phyloP scores from a whole-genome alignment of 2,113 vertebrate genomes.

The Aptenodytes patagonicus region DNA sequence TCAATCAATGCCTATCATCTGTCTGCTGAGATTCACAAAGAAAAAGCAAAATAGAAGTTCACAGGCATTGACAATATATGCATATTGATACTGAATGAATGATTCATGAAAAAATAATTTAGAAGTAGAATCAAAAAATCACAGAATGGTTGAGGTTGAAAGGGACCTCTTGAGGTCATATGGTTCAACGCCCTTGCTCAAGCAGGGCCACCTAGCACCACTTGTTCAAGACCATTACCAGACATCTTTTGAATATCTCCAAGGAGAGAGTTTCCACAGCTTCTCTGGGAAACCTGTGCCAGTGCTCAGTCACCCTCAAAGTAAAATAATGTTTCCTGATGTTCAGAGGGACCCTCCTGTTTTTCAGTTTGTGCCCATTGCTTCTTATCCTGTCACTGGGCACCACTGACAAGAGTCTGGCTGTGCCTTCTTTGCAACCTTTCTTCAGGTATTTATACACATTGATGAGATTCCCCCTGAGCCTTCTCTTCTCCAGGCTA shows the following conservation, averaged over 20 bases:
- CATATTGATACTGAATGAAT: not conserved
- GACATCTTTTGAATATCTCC: not conserved
- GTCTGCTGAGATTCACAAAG: not conserved
- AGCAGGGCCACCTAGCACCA: not conserved
- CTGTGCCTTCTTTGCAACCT: not conserved
- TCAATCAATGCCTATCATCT: not conserved
- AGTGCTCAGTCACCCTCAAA: not conserved
- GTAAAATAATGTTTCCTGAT: not conserved
- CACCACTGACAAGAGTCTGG: not conserved
- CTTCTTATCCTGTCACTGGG: not conserved
- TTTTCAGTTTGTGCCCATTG: not conserved
- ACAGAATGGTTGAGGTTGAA: not conserved
- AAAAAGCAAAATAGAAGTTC: not conserved
- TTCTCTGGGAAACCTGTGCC: not conserved
- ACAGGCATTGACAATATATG: not conserved
- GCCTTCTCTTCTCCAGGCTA: not conserved
- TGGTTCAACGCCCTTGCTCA: not conserved
- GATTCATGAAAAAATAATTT: not conserved
- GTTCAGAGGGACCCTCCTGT: accelerated
- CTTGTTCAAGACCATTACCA: not conserved
- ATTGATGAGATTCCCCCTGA: not conserved
- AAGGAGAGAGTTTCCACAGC: not conserved
- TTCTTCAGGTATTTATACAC: not conserved
- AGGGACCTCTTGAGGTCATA: not conserved
- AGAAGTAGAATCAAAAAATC: not conserved